Conservation (phyloP, 2,797 vertebrate species). For the Anomalospiza imberbis region DNA sequence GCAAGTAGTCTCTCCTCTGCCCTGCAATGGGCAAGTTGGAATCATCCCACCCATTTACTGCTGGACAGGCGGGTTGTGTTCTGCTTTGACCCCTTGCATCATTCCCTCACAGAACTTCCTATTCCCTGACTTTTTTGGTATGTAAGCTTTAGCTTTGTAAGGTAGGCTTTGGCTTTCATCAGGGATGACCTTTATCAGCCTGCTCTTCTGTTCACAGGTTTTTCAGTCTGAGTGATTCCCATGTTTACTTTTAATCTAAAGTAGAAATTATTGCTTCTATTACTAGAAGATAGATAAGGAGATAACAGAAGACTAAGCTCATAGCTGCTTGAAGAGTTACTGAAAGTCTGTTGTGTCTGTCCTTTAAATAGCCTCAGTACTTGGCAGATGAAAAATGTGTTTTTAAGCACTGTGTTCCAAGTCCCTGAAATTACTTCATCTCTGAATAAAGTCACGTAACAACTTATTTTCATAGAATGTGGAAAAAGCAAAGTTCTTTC, state of each 20-base stretch:
- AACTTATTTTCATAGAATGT: background rate
- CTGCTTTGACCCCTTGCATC: background rate
- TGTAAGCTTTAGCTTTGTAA: background rate
- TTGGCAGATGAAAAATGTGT: background rate
- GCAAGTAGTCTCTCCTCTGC: background rate
- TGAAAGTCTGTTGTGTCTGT: background rate
- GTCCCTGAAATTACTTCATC: background rate
- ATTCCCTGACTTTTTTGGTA: background rate
- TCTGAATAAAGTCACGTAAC: background rate
- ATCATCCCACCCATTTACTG: background rate
- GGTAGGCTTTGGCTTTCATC: background rate
- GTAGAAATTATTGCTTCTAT: background rate
- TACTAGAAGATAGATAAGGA: background rate
- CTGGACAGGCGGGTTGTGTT: background rate
- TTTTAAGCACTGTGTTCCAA: slow-evolving; percentile 31
- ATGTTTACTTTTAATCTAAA: background rate
- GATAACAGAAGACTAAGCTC: background rate
- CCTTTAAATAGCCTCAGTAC: slow-evolving; percentile 30
- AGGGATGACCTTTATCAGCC: background rate
- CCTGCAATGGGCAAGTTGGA: background rate
- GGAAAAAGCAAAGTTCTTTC: background rate
- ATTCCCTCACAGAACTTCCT: background rate
- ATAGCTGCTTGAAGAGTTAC: background rate
- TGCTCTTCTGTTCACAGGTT: background rate
- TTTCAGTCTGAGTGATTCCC: background rate